Conservation (phyloP, 2,113 vertebrate genomes). For the Daubentonia madagascariensis region DNA sequence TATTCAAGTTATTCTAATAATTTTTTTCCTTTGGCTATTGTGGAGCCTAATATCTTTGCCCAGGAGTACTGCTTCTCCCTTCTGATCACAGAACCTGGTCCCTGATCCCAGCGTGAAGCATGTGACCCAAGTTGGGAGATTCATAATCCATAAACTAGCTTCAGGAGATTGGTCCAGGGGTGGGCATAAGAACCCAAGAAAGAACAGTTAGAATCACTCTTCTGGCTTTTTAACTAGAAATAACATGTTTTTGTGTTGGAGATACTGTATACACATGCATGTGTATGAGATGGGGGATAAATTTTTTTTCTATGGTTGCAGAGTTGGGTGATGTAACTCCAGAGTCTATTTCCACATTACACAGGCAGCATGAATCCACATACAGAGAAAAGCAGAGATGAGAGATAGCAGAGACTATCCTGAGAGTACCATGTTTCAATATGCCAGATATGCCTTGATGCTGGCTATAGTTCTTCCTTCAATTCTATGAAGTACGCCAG, state of each 20-base stretch:
- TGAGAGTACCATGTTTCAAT: not conserved
- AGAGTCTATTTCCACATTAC: not conserved
- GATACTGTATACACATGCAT: not conserved
- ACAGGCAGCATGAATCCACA: not conserved
- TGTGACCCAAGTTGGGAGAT: not conserved
- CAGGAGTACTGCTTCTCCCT: not conserved
- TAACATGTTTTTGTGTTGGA: not conserved
- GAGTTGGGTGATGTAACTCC: not conserved
- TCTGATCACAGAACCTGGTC: not conserved
- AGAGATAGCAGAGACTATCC: not conserved
- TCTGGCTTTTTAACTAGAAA: not conserved
- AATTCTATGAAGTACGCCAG: not conserved
- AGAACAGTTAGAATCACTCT: not conserved
- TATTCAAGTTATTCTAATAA: conserved; percentile 13
- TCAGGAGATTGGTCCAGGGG: not conserved
- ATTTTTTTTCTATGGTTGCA: not conserved
- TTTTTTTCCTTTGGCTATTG: not conserved
- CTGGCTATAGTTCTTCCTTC: not conserved
- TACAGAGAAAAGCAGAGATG: not conserved
- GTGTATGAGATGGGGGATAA: no score
- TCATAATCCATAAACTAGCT: not conserved
- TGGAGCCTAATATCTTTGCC: not conserved
- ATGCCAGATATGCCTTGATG: not conserved
- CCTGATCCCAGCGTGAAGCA: not conserved
- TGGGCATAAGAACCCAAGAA: not conserved